phyloP scores from a whole-genome alignment of 2,113 vertebrate genomes.

The Caloenas nicobarica region DNA sequence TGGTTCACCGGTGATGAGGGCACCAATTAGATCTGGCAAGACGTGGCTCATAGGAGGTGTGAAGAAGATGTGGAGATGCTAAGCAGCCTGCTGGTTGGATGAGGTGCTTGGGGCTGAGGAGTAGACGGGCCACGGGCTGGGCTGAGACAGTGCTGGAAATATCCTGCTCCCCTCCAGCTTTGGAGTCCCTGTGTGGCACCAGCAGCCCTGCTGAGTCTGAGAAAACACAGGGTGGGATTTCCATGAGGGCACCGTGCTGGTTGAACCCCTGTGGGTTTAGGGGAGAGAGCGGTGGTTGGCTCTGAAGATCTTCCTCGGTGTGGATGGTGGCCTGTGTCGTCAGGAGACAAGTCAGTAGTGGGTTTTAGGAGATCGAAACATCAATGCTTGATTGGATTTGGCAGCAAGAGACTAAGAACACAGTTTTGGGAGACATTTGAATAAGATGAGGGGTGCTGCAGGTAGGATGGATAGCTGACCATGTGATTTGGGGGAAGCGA shows the following conservation, averaged over 20 bases:
- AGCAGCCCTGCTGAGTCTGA: neutral
- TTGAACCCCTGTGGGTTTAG: neutral
- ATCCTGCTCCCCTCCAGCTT: neutral
- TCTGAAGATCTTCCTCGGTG: neutral
- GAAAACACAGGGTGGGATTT: rapidly evolving
- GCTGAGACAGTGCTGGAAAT: neutral
- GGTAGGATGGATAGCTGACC: neutral
- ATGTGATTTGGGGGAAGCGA: rapidly evolving
- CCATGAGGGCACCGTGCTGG: neutral
- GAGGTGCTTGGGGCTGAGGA: neutral
- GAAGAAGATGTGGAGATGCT: neutral
- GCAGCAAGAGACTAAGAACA: neutral
- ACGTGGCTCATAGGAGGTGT: neutral
- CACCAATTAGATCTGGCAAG: neutral
- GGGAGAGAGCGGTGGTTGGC: neutral
- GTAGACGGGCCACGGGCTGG: rapidly evolving
- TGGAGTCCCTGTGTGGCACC: neutral
- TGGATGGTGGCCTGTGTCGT: no score
- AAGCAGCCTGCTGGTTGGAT: neutral
- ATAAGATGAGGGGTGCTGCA: neutral
- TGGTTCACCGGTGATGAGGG: neutral
- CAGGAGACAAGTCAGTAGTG: neutral
- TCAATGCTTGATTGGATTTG: neutral
- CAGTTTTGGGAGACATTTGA: neutral
- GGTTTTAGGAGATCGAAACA: neutral